These are phyloP conservation scores for Columba janthina DNA, from an alignment of 2,113 vertebrate genomes.

Conservation along the genomic window DNA sequence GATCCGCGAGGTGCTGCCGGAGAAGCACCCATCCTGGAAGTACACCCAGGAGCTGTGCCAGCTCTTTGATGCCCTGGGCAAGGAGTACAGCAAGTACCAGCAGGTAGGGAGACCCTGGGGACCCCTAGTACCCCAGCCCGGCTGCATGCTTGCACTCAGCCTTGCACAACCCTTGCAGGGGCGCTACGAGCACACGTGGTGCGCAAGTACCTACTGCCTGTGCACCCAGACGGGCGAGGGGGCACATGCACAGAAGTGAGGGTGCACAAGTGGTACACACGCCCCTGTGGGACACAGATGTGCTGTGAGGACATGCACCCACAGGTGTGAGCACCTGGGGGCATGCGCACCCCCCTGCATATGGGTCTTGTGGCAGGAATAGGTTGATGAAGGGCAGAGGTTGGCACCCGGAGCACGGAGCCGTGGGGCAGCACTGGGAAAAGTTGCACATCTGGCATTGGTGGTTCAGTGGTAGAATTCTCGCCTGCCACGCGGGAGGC, in stretches of 20 bases:
- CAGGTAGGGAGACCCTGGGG: background rate
- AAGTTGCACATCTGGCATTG: rapidly evolving
- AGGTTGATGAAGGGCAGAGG: rapidly evolving
- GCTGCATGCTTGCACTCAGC: rapidly evolving
- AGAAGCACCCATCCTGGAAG: constrained; percentile 81
- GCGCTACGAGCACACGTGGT: rapidly evolving
- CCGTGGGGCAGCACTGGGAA: rapidly evolving
- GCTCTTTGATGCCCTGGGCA: constrained; percentile 45
- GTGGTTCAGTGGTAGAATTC: constrained; percentile 19
- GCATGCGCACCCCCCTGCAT: rapidly evolving
- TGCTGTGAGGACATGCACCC: no score
- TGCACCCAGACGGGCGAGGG: no score
- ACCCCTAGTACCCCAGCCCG: background rate
- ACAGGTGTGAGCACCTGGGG: rapidly evolving
- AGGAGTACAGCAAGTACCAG: background rate
- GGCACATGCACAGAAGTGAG: no score
- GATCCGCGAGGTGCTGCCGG: constrained; percentile 77
- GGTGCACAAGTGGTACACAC: no score
- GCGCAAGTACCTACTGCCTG: no score
- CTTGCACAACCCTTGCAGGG: no score
- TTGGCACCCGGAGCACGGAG: rapidly evolving
- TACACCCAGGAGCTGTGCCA: constrained; percentile 76
- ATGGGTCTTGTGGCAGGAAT: rapidly evolving
- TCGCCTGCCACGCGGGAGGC: background rate
- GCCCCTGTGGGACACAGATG: no score